A percentile compares a stretch with the other conserved stretches of the same genome.
These are phyloP conservation scores for Ctenoplectra terminalis DNA, from an alignment of 1,140 invertebrate species.

Conservation along the genomic window DNA sequence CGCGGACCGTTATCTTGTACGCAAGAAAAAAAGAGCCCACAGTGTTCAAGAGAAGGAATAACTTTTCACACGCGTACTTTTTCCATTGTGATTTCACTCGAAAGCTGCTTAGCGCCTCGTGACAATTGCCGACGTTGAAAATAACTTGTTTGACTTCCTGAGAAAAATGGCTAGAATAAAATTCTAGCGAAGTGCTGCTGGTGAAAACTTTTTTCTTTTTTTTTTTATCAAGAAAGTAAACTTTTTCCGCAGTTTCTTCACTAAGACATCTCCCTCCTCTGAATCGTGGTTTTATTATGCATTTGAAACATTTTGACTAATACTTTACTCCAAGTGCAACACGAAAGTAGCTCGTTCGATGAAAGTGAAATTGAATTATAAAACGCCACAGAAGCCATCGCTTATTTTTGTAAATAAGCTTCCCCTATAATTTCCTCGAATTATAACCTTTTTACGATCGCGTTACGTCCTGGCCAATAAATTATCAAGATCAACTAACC, in stretches of 20 bases:
- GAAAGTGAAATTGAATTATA: no score
- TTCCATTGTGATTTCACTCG: background rate
- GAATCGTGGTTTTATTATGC: background rate
- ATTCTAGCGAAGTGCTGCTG: no score
- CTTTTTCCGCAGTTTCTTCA: no score
- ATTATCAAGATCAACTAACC: no score
- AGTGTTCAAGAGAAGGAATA: background rate
- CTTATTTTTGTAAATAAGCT: no score
- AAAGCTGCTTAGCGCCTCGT: background rate
- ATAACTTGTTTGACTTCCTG: background rate
- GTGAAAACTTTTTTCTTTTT: background rate
- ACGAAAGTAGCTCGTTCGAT: background rate
- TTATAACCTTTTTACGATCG: no score
- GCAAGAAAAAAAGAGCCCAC: background rate
- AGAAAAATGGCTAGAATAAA: background rate
- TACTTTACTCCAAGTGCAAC: background rate
- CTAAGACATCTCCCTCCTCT: no score
- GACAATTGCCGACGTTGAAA: background rate
- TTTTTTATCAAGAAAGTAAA: background rate
- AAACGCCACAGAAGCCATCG: no score
- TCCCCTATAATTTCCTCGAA: no score
- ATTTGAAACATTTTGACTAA: background rate
- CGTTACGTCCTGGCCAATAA: no score
- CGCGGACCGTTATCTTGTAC: background rate
- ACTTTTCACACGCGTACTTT: background rate